phyloP scores from a whole-genome alignment of 92 coral and sea anemone genomes.

The Siderastrea radians region DNA sequence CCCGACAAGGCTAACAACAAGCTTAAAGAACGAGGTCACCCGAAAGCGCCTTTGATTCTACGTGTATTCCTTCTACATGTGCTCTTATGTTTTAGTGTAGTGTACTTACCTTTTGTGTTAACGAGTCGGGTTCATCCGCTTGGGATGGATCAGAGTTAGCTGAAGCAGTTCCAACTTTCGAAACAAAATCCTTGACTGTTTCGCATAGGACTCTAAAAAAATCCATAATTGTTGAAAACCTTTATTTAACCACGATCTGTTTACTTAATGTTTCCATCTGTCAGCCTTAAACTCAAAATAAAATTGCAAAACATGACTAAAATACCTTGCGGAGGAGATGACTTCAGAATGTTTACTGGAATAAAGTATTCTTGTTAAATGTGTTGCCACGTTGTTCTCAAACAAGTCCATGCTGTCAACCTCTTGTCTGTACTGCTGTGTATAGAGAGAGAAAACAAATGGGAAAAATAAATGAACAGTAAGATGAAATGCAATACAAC shows the following conservation, averaged over 20 bases:
- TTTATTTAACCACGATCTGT: no score
- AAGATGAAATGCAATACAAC: background rate
- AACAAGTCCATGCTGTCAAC: slow-evolving; percentile 86
- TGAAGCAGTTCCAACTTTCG: slow-evolving; percentile 95
- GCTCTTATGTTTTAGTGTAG: no score
- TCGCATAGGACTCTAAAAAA: slow-evolving; percentile 89
- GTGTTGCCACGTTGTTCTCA: slow-evolving; percentile 95
- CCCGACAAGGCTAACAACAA: no score
- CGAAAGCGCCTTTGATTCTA: no score
- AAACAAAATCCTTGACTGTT: slow-evolving; percentile 96
- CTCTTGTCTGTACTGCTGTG: slow-evolving; percentile 79
- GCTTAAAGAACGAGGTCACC: no score
- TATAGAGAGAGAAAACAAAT: background rate
- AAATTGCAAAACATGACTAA: background rate
- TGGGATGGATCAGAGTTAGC: slow-evolving; percentile 84
- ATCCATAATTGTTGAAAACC: background rate
- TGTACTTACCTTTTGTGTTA: slow-evolving; percentile 80
- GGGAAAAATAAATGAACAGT: background rate
- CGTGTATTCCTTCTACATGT: no score
- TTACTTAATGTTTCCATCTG: background rate
- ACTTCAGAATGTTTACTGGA: slow-evolving; percentile 92
- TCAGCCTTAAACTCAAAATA: background rate
- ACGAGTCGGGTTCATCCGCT: slow-evolving; percentile 81
- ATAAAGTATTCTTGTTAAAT: slow-evolving; percentile 93
- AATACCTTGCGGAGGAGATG: slow-evolving; percentile 93